These are phyloP conservation scores for Diorhabda sublineata DNA, from an alignment of 1,140 invertebrate genomes.

Conservation along the genomic window DNA sequence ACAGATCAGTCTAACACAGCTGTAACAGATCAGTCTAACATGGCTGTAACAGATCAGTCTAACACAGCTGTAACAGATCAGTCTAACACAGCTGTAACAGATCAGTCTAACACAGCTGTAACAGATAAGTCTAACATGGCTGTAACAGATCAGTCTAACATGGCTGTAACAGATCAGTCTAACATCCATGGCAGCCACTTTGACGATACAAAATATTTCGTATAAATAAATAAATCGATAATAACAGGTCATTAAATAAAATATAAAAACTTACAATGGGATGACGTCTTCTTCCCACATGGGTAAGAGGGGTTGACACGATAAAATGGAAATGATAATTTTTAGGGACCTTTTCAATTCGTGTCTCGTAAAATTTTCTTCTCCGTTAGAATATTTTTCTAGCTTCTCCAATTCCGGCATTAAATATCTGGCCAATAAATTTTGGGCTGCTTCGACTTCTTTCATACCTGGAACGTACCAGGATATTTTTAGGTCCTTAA, in stretches of 20 bases:
- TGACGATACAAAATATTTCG: too few relatives aligned
- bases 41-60: too few relatives aligned
- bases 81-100: too few relatives aligned
- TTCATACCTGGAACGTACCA: slow-evolving; percentile 73
- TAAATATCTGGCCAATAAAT: slow-evolving; percentile 64
- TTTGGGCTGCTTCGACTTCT: slow-evolving; percentile 63
- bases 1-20: background rate
- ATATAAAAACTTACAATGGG: slow-evolving; percentile 48
- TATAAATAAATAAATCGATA: background rate
- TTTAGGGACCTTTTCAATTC: slow-evolving; percentile 45
- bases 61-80: background rate
- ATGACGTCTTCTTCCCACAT: slow-evolving; percentile 57
- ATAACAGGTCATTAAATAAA: background rate
- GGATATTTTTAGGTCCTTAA: slow-evolving; percentile 62
- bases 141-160: too few relatives aligned
- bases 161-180: too few relatives aligned
- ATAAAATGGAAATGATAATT: slow-evolving; percentile 52
- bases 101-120: background rate
- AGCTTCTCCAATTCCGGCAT: slow-evolving; percentile 53
- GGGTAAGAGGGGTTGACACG: slow-evolving; percentile 57
- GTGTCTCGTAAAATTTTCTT: slow-evolving; percentile 43
- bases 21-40: too few relatives aligned
- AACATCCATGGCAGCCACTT: too few relatives aligned
- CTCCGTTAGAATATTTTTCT: slow-evolving; percentile 49
- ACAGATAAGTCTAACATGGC: too few relatives aligned